phyloP scores from a whole-genome alignment of 2,888 invertebrate genomes.

The Oscheius onirici region DNA sequence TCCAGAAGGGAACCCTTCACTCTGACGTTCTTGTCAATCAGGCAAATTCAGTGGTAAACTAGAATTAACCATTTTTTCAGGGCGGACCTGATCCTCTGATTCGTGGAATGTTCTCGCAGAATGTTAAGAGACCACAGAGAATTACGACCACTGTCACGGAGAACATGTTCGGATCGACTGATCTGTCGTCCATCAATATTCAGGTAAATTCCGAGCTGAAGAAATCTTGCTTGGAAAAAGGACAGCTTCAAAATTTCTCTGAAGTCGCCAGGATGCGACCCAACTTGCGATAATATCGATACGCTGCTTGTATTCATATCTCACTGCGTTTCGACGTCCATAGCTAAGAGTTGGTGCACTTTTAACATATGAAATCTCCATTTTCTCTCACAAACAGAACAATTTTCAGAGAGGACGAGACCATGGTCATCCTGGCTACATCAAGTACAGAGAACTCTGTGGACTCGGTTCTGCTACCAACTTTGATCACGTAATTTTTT shows the following conservation, averaged over 20 bases:
- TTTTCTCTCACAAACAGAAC: too few species aligned
- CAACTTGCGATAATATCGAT: too few species aligned
- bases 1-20: constrained; percentile 93
- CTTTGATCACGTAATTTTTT: constrained; percentile 80
- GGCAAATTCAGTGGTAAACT: constrained; percentile 19
- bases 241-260: not conserved
- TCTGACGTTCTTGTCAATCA: constrained; percentile 57
- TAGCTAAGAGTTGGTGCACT: too few species aligned
- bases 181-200: constrained; percentile 92
- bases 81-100: constrained; percentile 95
- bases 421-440: constrained; percentile 86
- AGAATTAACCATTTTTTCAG: constrained; percentile 77
- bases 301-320: too few species aligned
- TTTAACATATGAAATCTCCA: too few species aligned
- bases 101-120: constrained; percentile 59
- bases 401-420: constrained; percentile 81
- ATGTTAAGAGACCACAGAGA: constrained; percentile 77
- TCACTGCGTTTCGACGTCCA: too few species aligned
- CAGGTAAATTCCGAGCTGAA: constrained; percentile 78
- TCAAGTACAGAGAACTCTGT: constrained; percentile 86
- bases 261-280: too few species aligned
- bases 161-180: constrained; percentile 79
- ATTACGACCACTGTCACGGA: constrained; percentile 92
- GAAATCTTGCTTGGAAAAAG: not conserved
- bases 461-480: constrained; percentile 80